A percentile compares a stretch with the other conserved stretches of the same genome.
Evolutionary conservation across 1,140 invertebrate genomes (phyloP).

Genomic region (Zaprionus davidi): DNA sequence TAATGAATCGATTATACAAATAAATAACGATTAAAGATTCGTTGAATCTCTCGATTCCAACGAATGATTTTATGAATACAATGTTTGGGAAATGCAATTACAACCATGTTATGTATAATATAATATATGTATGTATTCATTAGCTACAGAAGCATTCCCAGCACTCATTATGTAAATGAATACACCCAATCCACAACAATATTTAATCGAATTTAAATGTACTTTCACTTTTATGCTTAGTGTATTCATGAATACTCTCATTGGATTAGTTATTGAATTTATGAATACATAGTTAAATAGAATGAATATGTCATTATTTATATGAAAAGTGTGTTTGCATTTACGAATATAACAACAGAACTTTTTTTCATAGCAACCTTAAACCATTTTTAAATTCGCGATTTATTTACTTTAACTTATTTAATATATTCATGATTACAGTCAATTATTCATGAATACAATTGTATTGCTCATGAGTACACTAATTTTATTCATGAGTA

Average conservation of each 20-base stretch:
- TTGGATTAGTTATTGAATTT: neutral
- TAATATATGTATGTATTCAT: no score
- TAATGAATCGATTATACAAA: conserved; percentile 11
- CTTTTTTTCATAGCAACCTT: no score
- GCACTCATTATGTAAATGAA: neutral
- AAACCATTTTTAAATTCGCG: no score
- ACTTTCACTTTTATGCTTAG: neutral
- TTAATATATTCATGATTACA: neutral
- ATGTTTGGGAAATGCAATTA: neutral
- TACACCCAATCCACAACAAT: no score
- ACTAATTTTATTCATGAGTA: no score
- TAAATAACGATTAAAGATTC: neutral
- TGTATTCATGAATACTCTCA: neutral
- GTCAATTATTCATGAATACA: neutral
- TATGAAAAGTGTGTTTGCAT: no score
- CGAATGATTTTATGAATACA: neutral
- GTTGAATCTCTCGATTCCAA: neutral
- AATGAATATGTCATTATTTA: no score
- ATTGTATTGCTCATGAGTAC: neutral
- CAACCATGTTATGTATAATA: no score
- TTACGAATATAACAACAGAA: no score
- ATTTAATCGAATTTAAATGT: no score
- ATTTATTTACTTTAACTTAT: no score
- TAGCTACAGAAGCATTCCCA: neutral
- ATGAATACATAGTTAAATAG: neutral